Evolutionary conservation across 1,140 invertebrate species (phyloP), one percentile per base, ranked within the genome.

Genomic region (Aphelinus certus): DNA sequence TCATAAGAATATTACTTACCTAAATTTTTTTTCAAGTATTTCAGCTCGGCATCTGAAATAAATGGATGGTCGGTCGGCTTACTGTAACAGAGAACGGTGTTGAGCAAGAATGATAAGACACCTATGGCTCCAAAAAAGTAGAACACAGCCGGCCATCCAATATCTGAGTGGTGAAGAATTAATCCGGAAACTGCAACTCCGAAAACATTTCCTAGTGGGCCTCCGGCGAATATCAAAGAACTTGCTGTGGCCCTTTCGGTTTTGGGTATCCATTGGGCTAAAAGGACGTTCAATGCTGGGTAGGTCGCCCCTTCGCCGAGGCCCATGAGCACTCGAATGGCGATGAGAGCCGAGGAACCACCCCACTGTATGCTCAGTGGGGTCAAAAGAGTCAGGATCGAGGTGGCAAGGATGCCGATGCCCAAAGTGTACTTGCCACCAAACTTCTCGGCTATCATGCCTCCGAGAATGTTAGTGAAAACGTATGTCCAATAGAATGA

Each of bases 31-130:
- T 90, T 87, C 3, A 98, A 90, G 83, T 93, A 96, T 55, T 92
- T 89, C 61, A 90, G 89, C 84, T 98, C 96, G 55, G 91, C 87
- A 47, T 93, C 91, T 46, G 92, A 92, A 80, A 98, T 97, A 75
- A 92, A 93, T 4, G 95, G 95, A 91, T 98, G 95, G 42, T 90
- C 88, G n/a, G 90, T 89, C 6, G 96, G 96, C 76, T 93, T 91
- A 75, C 91, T 93, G 85, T 92, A 94, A 85, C 93, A 94, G 10
- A 94, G 79, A 9, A 93, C 66, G 7, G 91, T 89, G 91, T 93
- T 95, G 58, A 94, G 81, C 47, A 93, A 83, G 68, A 93, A 94
- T 93, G 93, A 94, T 0, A 94, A 63, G 1, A 94, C 86, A 3
- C 93, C 93, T 0, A 93, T 81, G 72, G 89, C 89, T 77, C 95